Evolutionary conservation across 2,797 vertebrate genomes (phyloP).

Genomic region (Garrulus glandarius): DNA sequence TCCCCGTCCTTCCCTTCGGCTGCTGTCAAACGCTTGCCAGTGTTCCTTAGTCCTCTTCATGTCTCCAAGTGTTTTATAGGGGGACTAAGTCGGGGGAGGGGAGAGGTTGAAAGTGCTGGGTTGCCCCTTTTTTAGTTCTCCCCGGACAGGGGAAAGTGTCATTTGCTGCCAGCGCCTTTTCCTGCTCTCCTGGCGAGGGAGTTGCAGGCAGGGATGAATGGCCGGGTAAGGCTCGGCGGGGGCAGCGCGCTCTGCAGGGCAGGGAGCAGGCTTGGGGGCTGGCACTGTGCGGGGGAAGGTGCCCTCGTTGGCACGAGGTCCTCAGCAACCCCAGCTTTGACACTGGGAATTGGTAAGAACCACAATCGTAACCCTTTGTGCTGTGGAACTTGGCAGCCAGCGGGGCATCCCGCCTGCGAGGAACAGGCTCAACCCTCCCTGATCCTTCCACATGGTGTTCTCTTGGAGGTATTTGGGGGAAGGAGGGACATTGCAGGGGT

Average conservation of each 20-base stretch:
- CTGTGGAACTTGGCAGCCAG: rapidly evolving
- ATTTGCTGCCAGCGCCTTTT: not conserved
- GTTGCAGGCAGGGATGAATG: not conserved
- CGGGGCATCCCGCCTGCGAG: not conserved
- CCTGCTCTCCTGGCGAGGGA: not conserved
- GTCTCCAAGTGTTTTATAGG: not conserved
- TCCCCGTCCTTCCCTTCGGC: not conserved
- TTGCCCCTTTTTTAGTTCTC: not conserved
- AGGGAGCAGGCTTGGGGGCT: rapidly evolving
- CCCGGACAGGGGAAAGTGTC: not conserved
- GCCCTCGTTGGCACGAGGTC: not conserved
- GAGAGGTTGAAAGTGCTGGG: not conserved
- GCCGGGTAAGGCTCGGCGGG: not conserved
- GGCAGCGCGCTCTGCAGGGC: not conserved
- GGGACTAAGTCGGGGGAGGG: not conserved
- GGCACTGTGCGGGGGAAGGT: rapidly evolving
- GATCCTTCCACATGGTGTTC: not conserved
- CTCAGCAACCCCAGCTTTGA: not conserved
- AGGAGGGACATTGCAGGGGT: not conserved
- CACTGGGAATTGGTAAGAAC: rapidly evolving
- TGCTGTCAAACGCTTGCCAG: not conserved
- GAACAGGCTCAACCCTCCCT: not conserved
- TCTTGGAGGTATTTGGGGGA: not conserved
- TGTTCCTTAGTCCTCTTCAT: not conserved
- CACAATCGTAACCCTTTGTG: not conserved